These are phyloP conservation scores for Dyspetes luteomarginatus DNA, from an alignment of 2,888 invertebrate species.

Conservation along the genomic window DNA sequence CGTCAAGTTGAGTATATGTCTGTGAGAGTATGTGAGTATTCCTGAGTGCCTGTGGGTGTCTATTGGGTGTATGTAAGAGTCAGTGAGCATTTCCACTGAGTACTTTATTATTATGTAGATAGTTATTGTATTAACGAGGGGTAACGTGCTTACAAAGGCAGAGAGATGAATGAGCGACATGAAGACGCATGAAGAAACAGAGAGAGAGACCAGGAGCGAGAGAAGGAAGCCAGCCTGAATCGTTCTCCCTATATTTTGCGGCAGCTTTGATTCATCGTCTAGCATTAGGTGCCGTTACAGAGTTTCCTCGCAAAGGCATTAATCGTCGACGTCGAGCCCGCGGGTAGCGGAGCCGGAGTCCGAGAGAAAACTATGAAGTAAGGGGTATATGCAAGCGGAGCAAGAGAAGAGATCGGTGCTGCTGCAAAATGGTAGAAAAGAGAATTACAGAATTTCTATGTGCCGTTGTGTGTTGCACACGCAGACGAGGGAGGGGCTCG, in stretches of 20 bases:
- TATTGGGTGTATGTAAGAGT: too few species aligned
- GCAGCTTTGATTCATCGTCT: slow-evolving; percentile 55
- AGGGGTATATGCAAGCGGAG: not conserved
- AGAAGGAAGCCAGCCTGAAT: slow-evolving; percentile 35
- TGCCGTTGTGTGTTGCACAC: slow-evolving; percentile 1
- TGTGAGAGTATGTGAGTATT: too few species aligned
- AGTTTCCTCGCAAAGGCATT: slow-evolving; percentile 62
- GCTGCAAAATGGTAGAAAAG: slow-evolving; percentile 31
- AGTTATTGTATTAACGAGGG: too few species aligned
- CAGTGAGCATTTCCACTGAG: too few species aligned
- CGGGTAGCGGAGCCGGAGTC: slow-evolving; percentile 29
- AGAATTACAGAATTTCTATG: slow-evolving; percentile 61
- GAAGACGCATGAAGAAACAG: not conserved
- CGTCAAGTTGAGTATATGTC: too few species aligned
- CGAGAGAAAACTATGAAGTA: not conserved
- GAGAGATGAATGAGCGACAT: too few species aligned
- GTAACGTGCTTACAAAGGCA: too few species aligned
- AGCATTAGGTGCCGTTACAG: slow-evolving; percentile 59
- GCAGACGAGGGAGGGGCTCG: too few species aligned
- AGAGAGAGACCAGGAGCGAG: not conserved
- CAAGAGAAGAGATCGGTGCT: slow-evolving; percentile 3
- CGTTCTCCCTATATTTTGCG: slow-evolving; percentile 55
- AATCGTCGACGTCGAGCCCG: slow-evolving; percentile 54
- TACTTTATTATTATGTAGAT: too few species aligned
- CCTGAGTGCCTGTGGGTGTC: too few species aligned